A percentile compares a stretch with the other conserved stretches of the same genome.
phyloP scores from a whole-genome alignment of 2,888 invertebrate species.

The Pterostichus niger region DNA sequence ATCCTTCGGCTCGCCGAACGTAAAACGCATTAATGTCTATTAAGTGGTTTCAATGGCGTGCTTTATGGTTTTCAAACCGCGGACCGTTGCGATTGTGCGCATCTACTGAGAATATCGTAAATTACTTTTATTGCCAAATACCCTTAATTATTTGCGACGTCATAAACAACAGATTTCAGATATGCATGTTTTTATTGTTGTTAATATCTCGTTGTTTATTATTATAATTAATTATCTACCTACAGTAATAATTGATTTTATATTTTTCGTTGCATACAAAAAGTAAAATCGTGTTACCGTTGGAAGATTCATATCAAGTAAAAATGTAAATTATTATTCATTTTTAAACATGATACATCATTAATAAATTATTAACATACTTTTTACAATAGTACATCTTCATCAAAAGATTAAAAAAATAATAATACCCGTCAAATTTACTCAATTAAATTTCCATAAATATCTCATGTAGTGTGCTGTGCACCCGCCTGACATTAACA shows the following conservation, averaged over 20 bases:
- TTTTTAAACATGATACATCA: conserved; percentile 21
- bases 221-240: conserved; percentile 20
- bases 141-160: conserved; percentile 57
- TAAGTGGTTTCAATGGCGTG: conserved; percentile 63
- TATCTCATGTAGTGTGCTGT: conserved; percentile 11
- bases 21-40: conserved; percentile 65
- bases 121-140: conserved; percentile 54
- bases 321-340: background rate
- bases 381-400: conserved; percentile 35
- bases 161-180: conserved; percentile 52
- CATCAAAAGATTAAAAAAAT: conserved; percentile 21
- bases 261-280: too few relatives aligned
- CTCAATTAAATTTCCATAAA: conserved; percentile 49
- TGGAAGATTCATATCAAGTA: too few relatives aligned
- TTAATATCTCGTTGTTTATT: conserved; percentile 44
- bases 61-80: conserved; percentile 58
- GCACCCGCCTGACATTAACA: conserved; percentile 26
- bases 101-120: conserved; percentile 51
- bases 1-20: conserved; percentile 41
- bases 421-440: conserved; percentile 13
- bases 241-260: conserved; percentile 44
- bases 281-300: too few relatives aligned
- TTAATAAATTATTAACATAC: conserved; percentile 17
- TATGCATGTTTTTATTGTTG: conserved; percentile 31
- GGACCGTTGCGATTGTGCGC: background rate